These are phyloP conservation scores for Dicyrtomina minuta DNA, from an alignment of 2,888 invertebrate species.

Conservation along the genomic window DNA sequence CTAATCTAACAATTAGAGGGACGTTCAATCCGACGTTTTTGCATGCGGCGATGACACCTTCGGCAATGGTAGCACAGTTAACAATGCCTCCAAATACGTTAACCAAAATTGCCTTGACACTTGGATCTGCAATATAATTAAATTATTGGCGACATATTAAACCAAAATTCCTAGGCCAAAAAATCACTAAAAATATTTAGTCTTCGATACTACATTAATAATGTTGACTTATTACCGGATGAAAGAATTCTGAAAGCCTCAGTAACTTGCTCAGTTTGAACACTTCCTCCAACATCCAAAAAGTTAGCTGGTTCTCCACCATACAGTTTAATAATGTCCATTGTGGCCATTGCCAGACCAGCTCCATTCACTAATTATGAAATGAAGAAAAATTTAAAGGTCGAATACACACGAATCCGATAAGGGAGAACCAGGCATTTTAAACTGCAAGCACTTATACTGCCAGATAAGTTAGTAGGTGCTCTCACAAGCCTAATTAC, in stretches of 20 bases:
- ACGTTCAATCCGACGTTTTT: conserved; percentile 75
- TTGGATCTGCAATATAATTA: conserved; percentile 65
- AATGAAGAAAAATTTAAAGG: no score
- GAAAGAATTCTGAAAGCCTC: conserved; percentile 90
- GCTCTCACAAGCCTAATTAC: no score
- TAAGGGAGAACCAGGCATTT: no score
- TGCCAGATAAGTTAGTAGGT: no score
- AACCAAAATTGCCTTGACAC: conserved; percentile 91
- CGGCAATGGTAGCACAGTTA: conserved; percentile 95
- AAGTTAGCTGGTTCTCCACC: conserved; percentile 98
- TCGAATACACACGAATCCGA: no score
- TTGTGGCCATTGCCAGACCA: conserved; percentile 99
- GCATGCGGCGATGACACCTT: conserved; percentile 88
- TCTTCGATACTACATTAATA: background rate
- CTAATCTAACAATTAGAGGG: conserved; percentile 89
- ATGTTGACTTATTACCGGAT: conserved; percentile 59
- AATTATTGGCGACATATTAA: background rate
- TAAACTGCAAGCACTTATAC: no score
- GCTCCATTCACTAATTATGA: conserved; percentile 93
- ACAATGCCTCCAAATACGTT: conserved; percentile 99
- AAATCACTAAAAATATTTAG: background rate
- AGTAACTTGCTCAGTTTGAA: conserved; percentile 89
- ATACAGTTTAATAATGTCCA: conserved; percentile 91
- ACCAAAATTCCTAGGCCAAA: background rate
- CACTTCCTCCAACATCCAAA: conserved; percentile 94